Percentiles rank a stretch among this genome's conserved stretches.
phyloP scores from a whole-genome alignment of 2,797 vertebrate species.

The Galagoides demidoff region DNA sequence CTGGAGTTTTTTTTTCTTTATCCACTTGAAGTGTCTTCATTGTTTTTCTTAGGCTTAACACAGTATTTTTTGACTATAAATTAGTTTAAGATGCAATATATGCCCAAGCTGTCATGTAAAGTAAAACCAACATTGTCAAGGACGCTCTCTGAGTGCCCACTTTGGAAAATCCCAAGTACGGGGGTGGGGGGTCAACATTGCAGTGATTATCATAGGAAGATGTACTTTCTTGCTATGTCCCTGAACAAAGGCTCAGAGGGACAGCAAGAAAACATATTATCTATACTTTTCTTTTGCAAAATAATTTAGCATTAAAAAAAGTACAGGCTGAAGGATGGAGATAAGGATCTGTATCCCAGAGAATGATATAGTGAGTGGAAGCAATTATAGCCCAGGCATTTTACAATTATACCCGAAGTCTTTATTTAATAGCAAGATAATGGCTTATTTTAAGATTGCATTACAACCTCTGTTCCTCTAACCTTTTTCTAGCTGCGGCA shows the following conservation, averaged over 20 bases:
- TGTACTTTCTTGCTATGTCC: constrained; percentile 54
- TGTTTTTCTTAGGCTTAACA: constrained; percentile 7
- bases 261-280: background rate
- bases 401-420: constrained; percentile 72
- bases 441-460: constrained; percentile 61
- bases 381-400: constrained; percentile 45
- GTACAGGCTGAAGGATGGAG: constrained; percentile 36
- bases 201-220: constrained; percentile 74
- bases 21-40: background rate
- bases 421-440: constrained; percentile 70
- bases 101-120: background rate
- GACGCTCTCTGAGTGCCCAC: constrained; percentile 58
- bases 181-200: constrained; percentile 42
- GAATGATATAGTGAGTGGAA: constrained; percentile 38
- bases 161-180: constrained; percentile 63
- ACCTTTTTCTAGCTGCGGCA: constrained; percentile 71
- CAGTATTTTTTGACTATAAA: background rate
- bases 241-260: constrained; percentile 57
- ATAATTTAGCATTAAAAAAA: constrained; percentile 67
- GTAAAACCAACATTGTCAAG: constrained; percentile 59
- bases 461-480: constrained; percentile 64
- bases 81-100: constrained; percentile 15
- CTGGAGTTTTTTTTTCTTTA: background rate
- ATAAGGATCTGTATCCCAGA: constrained; percentile 50
- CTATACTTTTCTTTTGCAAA: constrained; percentile 38